Evolutionary conservation across 2,113 vertebrate genomes (phyloP).

Genomic region (Regulus satrapa): DNA sequence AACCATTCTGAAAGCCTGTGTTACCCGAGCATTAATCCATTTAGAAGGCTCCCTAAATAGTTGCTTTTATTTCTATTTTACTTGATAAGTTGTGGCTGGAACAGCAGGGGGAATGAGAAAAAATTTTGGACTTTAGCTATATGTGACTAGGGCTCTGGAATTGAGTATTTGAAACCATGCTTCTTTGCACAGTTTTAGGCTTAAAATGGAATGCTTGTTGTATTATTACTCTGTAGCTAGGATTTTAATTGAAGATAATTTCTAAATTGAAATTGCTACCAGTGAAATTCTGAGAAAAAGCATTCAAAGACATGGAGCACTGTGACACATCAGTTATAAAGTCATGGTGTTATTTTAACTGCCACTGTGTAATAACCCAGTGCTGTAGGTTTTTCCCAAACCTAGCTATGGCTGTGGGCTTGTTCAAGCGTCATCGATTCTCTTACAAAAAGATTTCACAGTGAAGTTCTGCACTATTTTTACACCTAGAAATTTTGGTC

Average conservation of each 20-base stretch:
- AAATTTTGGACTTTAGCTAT: background rate
- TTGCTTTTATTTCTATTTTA: background rate
- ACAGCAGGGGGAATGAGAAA: background rate
- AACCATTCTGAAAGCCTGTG: background rate
- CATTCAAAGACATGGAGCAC: background rate
- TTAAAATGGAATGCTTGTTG: background rate
- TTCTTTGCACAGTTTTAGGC: background rate
- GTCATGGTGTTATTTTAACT: background rate
- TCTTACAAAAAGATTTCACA: background rate
- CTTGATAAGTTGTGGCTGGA: background rate
- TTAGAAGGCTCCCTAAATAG: constrained; percentile 38
- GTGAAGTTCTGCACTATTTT: background rate
- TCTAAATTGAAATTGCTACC: background rate
- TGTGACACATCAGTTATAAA: background rate
- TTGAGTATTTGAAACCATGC: background rate
- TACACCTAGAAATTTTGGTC: background rate
- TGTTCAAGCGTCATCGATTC: background rate
- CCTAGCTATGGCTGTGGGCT: background rate
- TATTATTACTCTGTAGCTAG: background rate
- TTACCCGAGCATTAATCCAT: constrained; percentile 5
- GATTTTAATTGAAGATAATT: background rate
- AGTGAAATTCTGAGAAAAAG: background rate
- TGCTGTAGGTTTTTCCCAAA: background rate
- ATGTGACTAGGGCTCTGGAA: background rate
- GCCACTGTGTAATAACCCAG: background rate